Percentiles rank a stretch among this genome's conserved stretches.
These are phyloP conservation scores for Lepidothrix coronata DNA, from an alignment of 2,113 vertebrate species.

Conservation along the genomic window DNA sequence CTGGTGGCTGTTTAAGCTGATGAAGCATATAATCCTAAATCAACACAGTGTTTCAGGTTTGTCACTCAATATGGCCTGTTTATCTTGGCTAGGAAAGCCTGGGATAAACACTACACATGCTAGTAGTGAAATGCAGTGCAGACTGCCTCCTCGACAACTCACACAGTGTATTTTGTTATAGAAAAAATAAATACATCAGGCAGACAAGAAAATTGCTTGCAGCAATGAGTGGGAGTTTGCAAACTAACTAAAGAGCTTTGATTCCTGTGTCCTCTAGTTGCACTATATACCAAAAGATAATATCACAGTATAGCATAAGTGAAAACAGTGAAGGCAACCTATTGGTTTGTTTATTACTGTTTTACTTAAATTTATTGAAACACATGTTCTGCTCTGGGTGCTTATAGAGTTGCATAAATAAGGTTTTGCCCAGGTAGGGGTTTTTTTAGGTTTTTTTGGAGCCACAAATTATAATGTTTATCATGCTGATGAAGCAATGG, in stretches of 20 bases:
- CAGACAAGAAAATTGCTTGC: conserved; percentile 28
- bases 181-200: neutral
- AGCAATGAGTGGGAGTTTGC: neutral
- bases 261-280: neutral
- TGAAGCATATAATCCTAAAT: neutral
- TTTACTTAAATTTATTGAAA: neutral
- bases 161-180: neutral
- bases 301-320: neutral
- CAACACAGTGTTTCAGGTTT: neutral
- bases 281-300: neutral
- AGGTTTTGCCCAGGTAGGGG: neutral
- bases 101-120: neutral
- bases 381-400: neutral
- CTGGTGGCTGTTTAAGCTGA: neutral
- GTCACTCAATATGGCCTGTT: neutral
- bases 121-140: neutral
- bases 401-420: neutral
- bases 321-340: neutral
- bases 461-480: conserved; percentile 68
- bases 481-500: conserved; percentile 47
- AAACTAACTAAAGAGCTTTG: conserved; percentile 13
- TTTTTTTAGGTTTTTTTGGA: neutral
- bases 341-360: conserved; percentile 16
- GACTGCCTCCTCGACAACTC: neutral
- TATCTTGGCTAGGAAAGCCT: neutral